Percentiles rank a stretch among this genome's conserved stretches.
Conservation (phyloP, 2,113 vertebrate species). For the Prolemur simus region DNA sequence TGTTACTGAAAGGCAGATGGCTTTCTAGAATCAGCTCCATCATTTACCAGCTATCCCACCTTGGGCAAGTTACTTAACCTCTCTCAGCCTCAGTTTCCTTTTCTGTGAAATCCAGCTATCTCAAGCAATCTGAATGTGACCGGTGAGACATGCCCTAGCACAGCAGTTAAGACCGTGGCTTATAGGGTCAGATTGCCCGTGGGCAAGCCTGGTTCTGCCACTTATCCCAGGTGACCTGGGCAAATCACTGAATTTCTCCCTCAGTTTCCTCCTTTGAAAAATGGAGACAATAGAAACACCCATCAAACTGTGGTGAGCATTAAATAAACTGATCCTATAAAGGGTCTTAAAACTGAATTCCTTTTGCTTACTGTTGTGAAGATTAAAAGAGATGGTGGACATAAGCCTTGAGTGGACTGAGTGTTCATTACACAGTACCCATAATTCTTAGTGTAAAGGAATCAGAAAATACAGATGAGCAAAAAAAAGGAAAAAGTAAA, state of each 20-base stretch:
- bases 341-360: not conserved
- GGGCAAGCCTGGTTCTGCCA: not conserved
- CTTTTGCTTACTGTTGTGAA: not conserved
- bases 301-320: not conserved
- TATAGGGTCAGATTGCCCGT: not conserved
- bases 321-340: not conserved
- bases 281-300: not conserved
- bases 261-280: slow-evolving; percentile 15
- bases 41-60: not conserved
- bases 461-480: not conserved
- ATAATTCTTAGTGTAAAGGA: not conserved
- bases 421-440: not conserved
- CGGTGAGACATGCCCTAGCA: not conserved
- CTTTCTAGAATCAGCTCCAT: not conserved
- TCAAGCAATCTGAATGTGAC: not conserved
- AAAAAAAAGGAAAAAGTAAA: not conserved
- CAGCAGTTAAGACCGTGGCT: not conserved
- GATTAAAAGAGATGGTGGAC: not conserved
- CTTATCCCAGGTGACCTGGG: not conserved
- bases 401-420: not conserved
- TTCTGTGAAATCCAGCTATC: not conserved
- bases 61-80: not conserved
- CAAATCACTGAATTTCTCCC: not conserved
- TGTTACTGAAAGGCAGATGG: not conserved
- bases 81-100: not conserved